Evolutionary conservation across 2,113 vertebrate species (phyloP).

Genomic region (Lycaon pictus): DNA sequence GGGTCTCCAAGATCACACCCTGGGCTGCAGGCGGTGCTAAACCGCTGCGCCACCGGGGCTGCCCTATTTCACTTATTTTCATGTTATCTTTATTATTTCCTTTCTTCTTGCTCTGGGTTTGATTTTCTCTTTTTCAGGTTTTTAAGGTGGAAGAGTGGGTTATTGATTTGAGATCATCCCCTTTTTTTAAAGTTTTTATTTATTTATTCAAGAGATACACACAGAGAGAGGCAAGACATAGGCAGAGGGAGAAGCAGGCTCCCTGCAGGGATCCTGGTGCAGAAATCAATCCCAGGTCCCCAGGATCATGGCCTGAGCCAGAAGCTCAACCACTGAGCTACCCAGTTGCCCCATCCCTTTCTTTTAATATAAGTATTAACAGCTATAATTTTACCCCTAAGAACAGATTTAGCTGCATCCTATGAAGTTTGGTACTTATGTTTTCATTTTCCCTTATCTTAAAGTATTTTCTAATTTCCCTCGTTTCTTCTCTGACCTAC

Average conservation of each 20-base stretch:
- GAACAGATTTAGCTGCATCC: not conserved
- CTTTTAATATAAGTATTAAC: not conserved
- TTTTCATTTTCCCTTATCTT: not conserved
- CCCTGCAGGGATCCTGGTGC: too few relatives aligned
- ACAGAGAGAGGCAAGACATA: too few relatives aligned
- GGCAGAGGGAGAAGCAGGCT: too few relatives aligned
- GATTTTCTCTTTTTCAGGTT: not conserved
- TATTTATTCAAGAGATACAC: too few relatives aligned
- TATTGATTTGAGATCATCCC: not conserved
- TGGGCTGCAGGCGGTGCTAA: too few relatives aligned
- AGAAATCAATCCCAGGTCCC: too few relatives aligned
- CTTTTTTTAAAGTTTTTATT: not conserved
- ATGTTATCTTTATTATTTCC: not conserved
- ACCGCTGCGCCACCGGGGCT: too few relatives aligned
- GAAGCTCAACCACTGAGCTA: too few relatives aligned
- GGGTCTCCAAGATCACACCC: too few relatives aligned
- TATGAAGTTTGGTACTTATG: not conserved
- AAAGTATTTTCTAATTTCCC: not conserved
- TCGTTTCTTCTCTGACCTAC: not conserved
- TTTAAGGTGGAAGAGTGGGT: not conserved
- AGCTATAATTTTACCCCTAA: not conserved
- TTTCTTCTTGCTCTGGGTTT: not conserved
- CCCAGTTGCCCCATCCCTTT: not conserved
- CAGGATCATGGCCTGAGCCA: too few relatives aligned
- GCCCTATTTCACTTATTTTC: not conserved